Evolutionary conservation across 2,888 invertebrate genomes (phyloP).

Genomic region (Pristionchus mayeri): DNA sequence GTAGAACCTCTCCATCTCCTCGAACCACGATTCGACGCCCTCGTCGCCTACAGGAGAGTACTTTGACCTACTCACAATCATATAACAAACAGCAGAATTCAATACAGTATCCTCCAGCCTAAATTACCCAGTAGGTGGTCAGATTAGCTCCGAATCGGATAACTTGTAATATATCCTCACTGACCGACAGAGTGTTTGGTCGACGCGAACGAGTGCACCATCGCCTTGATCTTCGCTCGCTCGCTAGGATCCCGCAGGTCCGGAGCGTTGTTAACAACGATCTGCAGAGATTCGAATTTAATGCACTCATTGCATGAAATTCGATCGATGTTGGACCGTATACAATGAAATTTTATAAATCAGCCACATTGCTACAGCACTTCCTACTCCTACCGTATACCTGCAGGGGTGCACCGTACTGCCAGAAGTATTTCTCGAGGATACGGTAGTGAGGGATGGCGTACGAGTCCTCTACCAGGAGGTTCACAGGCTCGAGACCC

Average conservation of each 20-base stretch:
- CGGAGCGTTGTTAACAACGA: conserved; percentile 69
- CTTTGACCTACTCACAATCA: no score
- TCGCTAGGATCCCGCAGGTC: conserved; percentile 63
- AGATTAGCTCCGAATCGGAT: no score
- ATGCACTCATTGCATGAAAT: not conserved
- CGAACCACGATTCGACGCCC: conserved; percentile 68
- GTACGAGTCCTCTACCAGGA: conserved; percentile 74
- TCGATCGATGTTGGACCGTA: not conserved
- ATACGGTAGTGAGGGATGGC: conserved; percentile 74
- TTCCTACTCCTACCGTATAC: conserved; percentile 49
- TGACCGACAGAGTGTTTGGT: conserved; percentile 63
- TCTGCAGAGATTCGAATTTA: conserved; percentile 43
- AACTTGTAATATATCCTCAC: no score
- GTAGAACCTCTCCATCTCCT: conserved; percentile 65
- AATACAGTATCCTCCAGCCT: no score
- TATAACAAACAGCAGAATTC: no score
- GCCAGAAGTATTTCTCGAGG: conserved; percentile 75
- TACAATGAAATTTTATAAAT: not conserved
- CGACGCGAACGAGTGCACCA: conserved; percentile 68
- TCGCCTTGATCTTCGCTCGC: conserved; percentile 56
- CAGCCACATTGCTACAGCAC: not conserved
- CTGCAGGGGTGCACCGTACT: conserved; percentile 74
- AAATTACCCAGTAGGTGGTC: no score
- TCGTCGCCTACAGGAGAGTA: conserved; percentile 54
- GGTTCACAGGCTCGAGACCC: conserved; percentile 74